phyloP scores from a whole-genome alignment of 2,888 invertebrate species.

The Rugalucina vietnamica region DNA sequence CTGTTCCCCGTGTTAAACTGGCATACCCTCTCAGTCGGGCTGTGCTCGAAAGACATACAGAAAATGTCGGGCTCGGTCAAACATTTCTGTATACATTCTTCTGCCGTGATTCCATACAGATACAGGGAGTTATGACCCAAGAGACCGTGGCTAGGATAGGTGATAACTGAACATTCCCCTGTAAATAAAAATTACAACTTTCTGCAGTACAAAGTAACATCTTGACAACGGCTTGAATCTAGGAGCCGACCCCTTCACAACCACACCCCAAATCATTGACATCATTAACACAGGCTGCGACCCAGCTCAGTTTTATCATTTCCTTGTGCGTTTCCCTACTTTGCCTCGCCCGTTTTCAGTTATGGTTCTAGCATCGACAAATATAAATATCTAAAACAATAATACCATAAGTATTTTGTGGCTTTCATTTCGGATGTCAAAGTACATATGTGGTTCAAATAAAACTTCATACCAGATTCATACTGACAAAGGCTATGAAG shows the following conservation, averaged over 20 bases:
- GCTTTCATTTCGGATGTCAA: too few relatives aligned
- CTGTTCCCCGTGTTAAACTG: slow-evolving; percentile 56
- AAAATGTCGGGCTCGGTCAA: slow-evolving; percentile 3
- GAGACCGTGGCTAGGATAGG: slow-evolving; percentile 34
- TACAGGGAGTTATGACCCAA: slow-evolving; percentile 54
- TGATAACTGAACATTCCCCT: slow-evolving; percentile 47
- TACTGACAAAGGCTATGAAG: slow-evolving; percentile 49
- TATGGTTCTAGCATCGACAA: too few relatives aligned
- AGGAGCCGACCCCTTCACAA: too few relatives aligned
- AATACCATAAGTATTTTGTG: too few relatives aligned
- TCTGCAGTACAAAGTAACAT: not conserved
- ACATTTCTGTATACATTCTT: slow-evolving; percentile 46
- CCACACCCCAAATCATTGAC: too few relatives aligned
- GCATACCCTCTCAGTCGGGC: slow-evolving; percentile 34
- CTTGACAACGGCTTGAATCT: too few relatives aligned
- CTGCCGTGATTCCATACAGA: slow-evolving; percentile 36
- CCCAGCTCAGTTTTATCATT: too few relatives aligned
- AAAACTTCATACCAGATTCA: slow-evolving; percentile 27
- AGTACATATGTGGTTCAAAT: too few relatives aligned
- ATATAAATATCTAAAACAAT: too few relatives aligned
- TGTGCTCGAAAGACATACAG: slow-evolving; percentile 58
- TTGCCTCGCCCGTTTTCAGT: too few relatives aligned
- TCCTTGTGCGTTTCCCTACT: too few relatives aligned
- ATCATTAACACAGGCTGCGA: too few relatives aligned
- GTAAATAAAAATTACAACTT: not conserved